A percentile compares a stretch with the other conserved stretches of the same genome.
phyloP scores from a whole-genome alignment of 2,797 vertebrate species.

The Eurystomus glaucurus region DNA sequence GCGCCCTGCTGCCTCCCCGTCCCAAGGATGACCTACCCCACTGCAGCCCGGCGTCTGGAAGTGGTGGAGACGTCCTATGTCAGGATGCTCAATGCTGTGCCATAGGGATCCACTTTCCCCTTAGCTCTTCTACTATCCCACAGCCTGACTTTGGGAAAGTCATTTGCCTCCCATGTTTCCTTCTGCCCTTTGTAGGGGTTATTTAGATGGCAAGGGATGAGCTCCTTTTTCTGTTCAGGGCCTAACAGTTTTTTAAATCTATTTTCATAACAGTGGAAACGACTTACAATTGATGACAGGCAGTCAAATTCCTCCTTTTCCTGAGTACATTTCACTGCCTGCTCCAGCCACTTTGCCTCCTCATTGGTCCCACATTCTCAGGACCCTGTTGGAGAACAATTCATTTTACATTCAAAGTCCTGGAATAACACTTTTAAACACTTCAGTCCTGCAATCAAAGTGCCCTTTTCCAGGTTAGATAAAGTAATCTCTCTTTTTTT shows the following conservation, averaged over 20 bases:
- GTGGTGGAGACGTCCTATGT: fast-evolving
- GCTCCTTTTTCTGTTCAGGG: neutral
- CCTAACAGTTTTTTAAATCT: neutral
- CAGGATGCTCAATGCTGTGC: fast-evolving
- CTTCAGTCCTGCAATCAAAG: neutral
- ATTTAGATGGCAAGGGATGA: neutral
- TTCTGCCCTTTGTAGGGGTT: neutral
- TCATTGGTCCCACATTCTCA: fast-evolving
- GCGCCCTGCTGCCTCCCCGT: neutral
- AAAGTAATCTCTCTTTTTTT: fast-evolving
- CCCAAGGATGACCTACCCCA: fast-evolving
- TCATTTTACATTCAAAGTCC: neutral
- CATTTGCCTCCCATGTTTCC: neutral
- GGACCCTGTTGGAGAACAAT: neutral
- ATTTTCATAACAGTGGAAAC: neutral
- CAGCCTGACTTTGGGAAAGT: neutral
- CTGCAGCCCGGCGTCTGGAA: neutral
- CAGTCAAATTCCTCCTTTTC: neutral
- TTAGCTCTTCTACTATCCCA: neutral
- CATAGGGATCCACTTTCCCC: neutral
- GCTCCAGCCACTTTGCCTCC: neutral
- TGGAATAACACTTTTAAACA: neutral
- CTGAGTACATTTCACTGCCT: neutral
- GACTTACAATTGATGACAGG: neutral
- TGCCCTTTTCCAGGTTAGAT: neutral